phyloP scores from a whole-genome alignment of 2,888 invertebrate genomes.

The Andrena trimmerana region DNA sequence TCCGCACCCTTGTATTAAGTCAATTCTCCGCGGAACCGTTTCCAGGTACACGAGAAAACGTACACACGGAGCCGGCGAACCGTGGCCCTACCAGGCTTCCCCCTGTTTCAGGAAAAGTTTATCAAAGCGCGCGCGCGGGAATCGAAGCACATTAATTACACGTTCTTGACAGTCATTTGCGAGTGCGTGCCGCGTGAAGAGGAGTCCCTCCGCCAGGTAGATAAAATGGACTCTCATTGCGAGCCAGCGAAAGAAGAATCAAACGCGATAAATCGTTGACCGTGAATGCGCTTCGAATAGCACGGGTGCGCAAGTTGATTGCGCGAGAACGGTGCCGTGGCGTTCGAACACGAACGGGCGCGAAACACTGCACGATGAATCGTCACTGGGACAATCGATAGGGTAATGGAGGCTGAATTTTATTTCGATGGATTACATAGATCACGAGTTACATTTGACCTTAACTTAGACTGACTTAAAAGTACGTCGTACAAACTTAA shows the following conservation, averaged over 20 bases:
- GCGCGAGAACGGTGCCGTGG: background rate
- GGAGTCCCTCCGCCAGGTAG: background rate
- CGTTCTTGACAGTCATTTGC: conserved; percentile 16
- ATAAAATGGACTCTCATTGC: conserved; percentile 23
- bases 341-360: background rate
- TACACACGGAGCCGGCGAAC: conserved; percentile 7
- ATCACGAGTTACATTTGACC: too few species aligned
- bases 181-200: conserved; percentile 20
- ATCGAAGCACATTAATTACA: conserved; percentile 28
- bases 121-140: background rate
- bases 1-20: background rate
- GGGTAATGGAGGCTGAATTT: too few species aligned
- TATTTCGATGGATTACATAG: too few species aligned
- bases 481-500: too few species aligned
- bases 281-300: conserved; percentile 5
- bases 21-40: conserved; percentile 10
- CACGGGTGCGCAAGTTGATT: background rate
- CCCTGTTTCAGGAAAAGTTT: background rate
- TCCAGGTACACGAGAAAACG: conserved; percentile 8
- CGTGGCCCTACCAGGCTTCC: background rate
- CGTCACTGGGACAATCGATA: background rate
- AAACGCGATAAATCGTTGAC: conserved; percentile 21
- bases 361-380: background rate
- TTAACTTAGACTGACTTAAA: too few species aligned
- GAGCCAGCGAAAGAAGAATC: conserved; percentile 8